Conservation (phyloP, 2,888 invertebrate genomes). For the Camponotus fellah region DNA sequence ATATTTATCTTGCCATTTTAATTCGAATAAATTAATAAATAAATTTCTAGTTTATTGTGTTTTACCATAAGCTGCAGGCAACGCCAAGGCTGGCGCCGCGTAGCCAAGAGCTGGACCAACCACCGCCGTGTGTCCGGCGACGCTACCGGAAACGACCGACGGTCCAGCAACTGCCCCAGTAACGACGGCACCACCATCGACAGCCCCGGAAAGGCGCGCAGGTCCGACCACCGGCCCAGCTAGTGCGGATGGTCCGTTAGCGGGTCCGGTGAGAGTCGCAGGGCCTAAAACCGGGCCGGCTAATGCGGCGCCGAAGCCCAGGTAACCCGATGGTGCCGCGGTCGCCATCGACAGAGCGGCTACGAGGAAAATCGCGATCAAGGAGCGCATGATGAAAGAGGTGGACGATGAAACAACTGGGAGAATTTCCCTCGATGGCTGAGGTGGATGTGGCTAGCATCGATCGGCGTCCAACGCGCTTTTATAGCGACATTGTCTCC, state of each 20-base stretch:
- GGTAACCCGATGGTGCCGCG: constrained; percentile 80
- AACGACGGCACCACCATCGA: constrained; percentile 83
- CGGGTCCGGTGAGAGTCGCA: constrained; percentile 79
- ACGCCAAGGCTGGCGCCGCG: constrained; percentile 58
- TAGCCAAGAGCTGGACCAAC: constrained; percentile 66
- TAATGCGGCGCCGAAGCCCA: constrained; percentile 77
- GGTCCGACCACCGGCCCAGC: constrained; percentile 82
- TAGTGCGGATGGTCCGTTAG: constrained; percentile 78
- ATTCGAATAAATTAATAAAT: background rate
- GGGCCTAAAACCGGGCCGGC: constrained; percentile 82
- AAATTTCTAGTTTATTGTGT: background rate
- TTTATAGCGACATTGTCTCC: constrained; percentile 80
- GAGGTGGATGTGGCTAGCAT: constrained; percentile 78
- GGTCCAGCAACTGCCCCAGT: constrained; percentile 84
- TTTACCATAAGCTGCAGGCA: constrained; percentile 57
- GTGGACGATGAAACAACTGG: constrained; percentile 13
- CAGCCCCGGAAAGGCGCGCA: constrained; percentile 82
- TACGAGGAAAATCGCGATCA: constrained; percentile 77
- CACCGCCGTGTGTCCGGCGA: constrained; percentile 80
- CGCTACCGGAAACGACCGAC: constrained; percentile 81
- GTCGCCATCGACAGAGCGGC: constrained; percentile 77
- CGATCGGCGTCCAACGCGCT: constrained; percentile 74
- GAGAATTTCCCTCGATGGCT: constrained; percentile 68
- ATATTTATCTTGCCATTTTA: background rate
- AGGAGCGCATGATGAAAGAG: constrained; percentile 76